Conservation (phyloP, 2,113 vertebrate genomes). For the Myiopsitta monachus region DNA sequence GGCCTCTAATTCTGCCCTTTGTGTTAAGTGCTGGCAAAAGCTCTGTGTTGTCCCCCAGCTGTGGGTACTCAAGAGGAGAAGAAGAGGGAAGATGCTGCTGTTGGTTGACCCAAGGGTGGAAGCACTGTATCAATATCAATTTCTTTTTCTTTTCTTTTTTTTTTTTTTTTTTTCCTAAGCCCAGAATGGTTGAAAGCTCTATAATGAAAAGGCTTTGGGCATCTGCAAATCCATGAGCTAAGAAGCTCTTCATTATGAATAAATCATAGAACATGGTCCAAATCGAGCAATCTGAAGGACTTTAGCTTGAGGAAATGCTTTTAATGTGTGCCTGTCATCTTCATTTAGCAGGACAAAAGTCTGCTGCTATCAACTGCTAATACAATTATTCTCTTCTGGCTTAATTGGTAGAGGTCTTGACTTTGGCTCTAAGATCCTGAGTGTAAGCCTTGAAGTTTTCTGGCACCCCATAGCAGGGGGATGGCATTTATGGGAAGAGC, state of each 20-base stretch:
- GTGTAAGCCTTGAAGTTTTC: not conserved
- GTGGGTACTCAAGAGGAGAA: not conserved
- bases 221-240: not conserved
- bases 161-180: not conserved
- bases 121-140: not conserved
- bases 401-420: not conserved
- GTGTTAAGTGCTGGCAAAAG: not conserved
- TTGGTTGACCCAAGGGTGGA: not conserved
- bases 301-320: constrained; percentile 16
- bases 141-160: not conserved
- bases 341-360: not conserved
- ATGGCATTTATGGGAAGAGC: not conserved
- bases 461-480: not conserved
- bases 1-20: not conserved
- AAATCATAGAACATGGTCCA: not conserved
- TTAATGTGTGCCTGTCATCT: not conserved
- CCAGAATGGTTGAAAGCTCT: not conserved
- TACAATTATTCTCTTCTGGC: not conserved
- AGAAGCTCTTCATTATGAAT: constrained; percentile 1
- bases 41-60: not conserved
- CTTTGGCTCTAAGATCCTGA: not conserved
- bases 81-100: not conserved
- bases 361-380: not conserved
- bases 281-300: not conserved
- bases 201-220: not conserved